A percentile compares a stretch with the other conserved stretches of the same genome.
These are phyloP conservation scores for Aythya baeri DNA, from an alignment of 2,113 vertebrate species.

Conservation along the genomic window DNA sequence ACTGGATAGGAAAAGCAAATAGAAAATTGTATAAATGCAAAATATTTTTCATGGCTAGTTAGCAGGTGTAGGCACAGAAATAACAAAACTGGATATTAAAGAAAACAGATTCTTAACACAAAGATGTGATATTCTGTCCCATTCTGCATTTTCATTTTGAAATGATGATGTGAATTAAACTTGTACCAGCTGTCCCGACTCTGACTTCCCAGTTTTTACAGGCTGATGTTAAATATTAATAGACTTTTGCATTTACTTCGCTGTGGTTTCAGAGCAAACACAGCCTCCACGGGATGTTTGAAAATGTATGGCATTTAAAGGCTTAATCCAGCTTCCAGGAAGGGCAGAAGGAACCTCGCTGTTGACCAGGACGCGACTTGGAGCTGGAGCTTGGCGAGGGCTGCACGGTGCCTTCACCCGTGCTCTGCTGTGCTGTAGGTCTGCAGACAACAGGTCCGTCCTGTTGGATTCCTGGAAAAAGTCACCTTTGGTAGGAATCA, in stretches of 20 bases:
- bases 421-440: neutral
- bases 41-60: neutral
- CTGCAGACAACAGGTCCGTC: neutral
- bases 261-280: constrained; percentile 48
- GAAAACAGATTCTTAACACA: neutral
- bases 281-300: constrained; percentile 49
- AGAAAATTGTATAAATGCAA: neutral
- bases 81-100: neutral
- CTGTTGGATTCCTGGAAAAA: neutral
- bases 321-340: constrained; percentile 24
- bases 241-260: constrained; percentile 44
- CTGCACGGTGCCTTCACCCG: neutral
- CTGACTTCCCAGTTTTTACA: constrained; percentile 21
- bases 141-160: constrained; percentile 4
- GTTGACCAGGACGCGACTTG: constrained; percentile 5
- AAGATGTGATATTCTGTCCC: neutral
- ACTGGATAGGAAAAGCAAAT: neutral
- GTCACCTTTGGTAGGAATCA: neutral
- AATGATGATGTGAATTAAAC: constrained; percentile 26
- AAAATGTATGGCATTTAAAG: constrained; percentile 18
- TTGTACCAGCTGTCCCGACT: constrained; percentile 43
- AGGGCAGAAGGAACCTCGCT: constrained; percentile 35
- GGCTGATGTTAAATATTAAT: constrained; percentile 55
- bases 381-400: neutral
- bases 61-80: neutral